phyloP scores from a whole-genome alignment of 2,888 invertebrate species.

The Pyrrhosoma nymphula region DNA sequence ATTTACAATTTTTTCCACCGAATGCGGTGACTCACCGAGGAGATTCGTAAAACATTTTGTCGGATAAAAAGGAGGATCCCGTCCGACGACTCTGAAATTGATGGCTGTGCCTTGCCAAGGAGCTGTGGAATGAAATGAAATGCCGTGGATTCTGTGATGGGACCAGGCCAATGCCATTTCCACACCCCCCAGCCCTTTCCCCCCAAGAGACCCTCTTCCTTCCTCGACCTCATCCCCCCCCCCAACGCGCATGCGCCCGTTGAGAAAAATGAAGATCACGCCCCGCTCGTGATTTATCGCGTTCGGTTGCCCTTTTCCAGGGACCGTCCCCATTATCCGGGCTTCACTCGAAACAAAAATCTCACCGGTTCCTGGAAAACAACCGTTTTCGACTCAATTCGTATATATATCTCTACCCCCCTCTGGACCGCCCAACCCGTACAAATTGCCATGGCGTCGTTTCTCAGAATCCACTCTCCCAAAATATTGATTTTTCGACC shows the following conservation, averaged over 20 bases:
- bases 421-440: not conserved
- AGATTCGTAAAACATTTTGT: not conserved
- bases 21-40: not conserved
- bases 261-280: not conserved
- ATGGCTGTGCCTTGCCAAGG: not conserved
- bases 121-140: not conserved
- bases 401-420: not conserved
- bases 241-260: not conserved
- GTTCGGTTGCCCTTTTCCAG: not conserved
- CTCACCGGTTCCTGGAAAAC: not conserved
- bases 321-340: not conserved
- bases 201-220: too few relatives aligned
- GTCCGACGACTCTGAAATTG: not conserved
- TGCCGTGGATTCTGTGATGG: not conserved
- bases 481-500: not conserved
- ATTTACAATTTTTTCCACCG: not conserved
- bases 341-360: not conserved
- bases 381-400: not conserved
- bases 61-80: not conserved
- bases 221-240: not conserved
- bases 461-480: not conserved
- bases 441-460: not conserved
- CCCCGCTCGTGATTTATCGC: not conserved
- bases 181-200: not conserved
- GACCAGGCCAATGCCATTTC: not conserved